These are phyloP conservation scores for Pelecanoides urinatrix DNA, from an alignment of 2,113 vertebrate genomes.

Conservation along the genomic window DNA sequence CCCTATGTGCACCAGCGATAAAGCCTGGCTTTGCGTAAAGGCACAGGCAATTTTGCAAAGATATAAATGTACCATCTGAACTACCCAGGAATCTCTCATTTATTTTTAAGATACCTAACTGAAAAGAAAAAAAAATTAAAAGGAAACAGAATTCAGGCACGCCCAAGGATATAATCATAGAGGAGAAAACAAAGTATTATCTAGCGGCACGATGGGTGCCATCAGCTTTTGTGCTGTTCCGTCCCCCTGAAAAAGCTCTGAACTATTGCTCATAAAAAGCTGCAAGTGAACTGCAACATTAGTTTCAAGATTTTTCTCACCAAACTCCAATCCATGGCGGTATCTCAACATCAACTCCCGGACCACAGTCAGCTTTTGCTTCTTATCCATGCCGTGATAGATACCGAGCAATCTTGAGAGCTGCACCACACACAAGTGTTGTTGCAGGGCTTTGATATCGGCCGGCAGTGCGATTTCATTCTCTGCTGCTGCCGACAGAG, in stretches of 20 bases:
- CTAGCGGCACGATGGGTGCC: neutral
- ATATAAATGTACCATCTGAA: neutral
- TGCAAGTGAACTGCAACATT: neutral
- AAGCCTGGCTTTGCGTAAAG: neutral
- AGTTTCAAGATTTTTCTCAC: constrained; percentile 71
- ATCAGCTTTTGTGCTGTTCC: neutral
- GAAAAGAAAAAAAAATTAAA: neutral
- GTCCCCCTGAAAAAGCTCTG: neutral
- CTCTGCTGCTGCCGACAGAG: constrained; percentile 74
- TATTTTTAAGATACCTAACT: neutral
- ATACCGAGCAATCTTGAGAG: constrained; percentile 87
- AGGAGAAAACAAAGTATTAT: neutral
- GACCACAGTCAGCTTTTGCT: constrained; percentile 82
- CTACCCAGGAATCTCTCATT: neutral
- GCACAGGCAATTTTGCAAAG: neutral
- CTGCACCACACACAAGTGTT: constrained; percentile 92
- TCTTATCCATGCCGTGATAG: constrained; percentile 82
- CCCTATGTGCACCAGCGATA: neutral
- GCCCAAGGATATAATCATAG: neutral
- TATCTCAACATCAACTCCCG: constrained; percentile 88
- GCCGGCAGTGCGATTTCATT: constrained; percentile 80
- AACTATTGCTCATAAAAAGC: neutral
- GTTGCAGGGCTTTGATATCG: constrained; percentile 88
- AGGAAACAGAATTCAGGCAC: neutral
- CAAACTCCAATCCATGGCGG: constrained; percentile 89